These are phyloP conservation scores for Meliscaeva auricollis DNA, from an alignment of 2,888 invertebrate species.

Conservation along the genomic window DNA sequence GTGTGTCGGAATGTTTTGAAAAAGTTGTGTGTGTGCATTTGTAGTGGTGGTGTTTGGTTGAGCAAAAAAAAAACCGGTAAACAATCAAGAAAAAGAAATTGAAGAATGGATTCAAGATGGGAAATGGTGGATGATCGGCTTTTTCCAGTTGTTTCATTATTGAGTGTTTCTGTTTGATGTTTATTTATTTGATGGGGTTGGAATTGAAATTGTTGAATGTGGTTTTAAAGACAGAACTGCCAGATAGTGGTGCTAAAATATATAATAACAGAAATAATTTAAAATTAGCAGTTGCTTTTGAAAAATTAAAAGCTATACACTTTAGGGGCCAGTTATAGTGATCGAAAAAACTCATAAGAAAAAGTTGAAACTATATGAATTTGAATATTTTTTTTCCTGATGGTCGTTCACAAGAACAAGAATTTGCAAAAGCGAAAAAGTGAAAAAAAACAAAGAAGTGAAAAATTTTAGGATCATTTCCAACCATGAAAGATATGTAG, in stretches of 20 bases:
- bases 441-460: too few species aligned
- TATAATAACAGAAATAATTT: neutral
- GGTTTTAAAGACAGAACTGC: neutral
- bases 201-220: constrained; percentile 1
- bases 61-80: constrained; percentile 27
- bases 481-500: too few species aligned
- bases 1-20: constrained; percentile 26
- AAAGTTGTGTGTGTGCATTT: neutral
- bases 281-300: too few species aligned
- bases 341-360: too few species aligned
- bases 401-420: too few species aligned
- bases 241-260: neutral
- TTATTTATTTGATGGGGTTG: neutral
- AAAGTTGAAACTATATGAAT: too few species aligned
- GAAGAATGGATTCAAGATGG: neutral
- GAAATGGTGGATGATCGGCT: constrained; percentile 69
- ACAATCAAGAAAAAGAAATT: constrained; percentile 37
- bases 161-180: constrained; percentile 28
- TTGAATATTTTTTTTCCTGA: too few species aligned
- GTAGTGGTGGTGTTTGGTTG: neutral
- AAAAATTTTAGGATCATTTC: too few species aligned
- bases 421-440: too few species aligned
- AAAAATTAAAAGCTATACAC: too few species aligned
- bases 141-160: constrained; percentile 63
- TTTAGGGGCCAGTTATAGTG: too few species aligned